A percentile compares a stretch with the other conserved stretches of the same genome.
Conservation (phyloP, 1,140 invertebrate species). For the Ostrea denselamellosa region DNA sequence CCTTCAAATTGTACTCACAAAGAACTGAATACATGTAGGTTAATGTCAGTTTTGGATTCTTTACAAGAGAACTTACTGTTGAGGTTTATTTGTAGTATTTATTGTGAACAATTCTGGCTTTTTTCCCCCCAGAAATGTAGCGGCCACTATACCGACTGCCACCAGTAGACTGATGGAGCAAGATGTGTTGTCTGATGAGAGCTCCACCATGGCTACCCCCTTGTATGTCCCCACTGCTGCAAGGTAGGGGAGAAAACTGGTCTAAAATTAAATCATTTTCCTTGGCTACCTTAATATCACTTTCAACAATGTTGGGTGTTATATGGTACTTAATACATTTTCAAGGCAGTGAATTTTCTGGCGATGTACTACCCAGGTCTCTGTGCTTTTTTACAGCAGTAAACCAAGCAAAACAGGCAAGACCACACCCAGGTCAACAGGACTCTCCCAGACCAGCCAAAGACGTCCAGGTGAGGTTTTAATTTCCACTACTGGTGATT, state of each 20-base stretch:
- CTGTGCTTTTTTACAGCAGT: not conserved
- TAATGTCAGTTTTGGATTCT: not conserved
- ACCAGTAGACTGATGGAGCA: slow-evolving; percentile 59
- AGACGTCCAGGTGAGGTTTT: not conserved
- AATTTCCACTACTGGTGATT: not conserved
- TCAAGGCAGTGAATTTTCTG: too few species aligned
- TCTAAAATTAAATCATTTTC: not conserved
- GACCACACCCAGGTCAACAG: not conserved
- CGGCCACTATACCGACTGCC: slow-evolving; percentile 40
- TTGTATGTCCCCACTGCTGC: slow-evolving; percentile 69
- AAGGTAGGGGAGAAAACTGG: slow-evolving; percentile 45
- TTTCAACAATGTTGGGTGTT: not conserved
- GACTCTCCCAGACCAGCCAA: not conserved
- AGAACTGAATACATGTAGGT: slow-evolving; percentile 32
- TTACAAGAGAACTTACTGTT: not conserved
- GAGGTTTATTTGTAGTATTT: not conserved
- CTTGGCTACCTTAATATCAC: not conserved
- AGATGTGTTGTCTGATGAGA: slow-evolving; percentile 60
- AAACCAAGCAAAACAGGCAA: not conserved
- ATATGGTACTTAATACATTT: not conserved
- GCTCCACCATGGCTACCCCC: slow-evolving; percentile 61
- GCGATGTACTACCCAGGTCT: too few species aligned
- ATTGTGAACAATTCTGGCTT: not conserved
- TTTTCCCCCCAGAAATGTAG: slow-evolving; percentile 26
- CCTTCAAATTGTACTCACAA: not conserved